Evolutionary conservation across 2,888 invertebrate genomes (phyloP).

Genomic region (Embidobia sp.): DNA sequence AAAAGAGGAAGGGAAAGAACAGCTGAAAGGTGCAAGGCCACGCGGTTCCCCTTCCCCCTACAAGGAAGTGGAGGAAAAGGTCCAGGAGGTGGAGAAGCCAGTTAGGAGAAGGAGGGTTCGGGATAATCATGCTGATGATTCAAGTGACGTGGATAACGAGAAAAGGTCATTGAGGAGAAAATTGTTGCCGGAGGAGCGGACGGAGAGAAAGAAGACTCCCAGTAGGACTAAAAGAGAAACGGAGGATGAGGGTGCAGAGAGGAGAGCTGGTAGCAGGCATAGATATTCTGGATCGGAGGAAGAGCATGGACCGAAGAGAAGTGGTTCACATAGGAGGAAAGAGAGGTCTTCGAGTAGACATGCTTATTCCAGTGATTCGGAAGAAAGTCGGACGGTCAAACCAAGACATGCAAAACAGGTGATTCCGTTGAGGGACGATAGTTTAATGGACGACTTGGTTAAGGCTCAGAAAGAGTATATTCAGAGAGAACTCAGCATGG

Average conservation of each 20-base stretch:
- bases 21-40: too few species aligned
- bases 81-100: slow-evolving; percentile 40
- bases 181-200: slow-evolving; percentile 72
- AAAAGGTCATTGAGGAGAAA: slow-evolving; percentile 32
- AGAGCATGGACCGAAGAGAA: slow-evolving; percentile 34
- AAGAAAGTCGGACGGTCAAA: slow-evolving; percentile 33
- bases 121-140: slow-evolving; percentile 70
- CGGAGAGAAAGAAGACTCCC: too few species aligned
- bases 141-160: slow-evolving; percentile 71
- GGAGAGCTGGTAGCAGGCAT: slow-evolving; percentile 44
- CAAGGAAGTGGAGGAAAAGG: slow-evolving; percentile 2
- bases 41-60: too few species aligned
- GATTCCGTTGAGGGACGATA: slow-evolving; percentile 73
- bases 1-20: too few species aligned
- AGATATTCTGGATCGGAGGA: slow-evolving; percentile 62
- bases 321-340: slow-evolving; percentile 31
- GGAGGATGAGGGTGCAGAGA: background rate
- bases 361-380: slow-evolving; percentile 50
- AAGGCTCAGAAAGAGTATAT: slow-evolving; percentile 72
- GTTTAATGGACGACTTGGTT: slow-evolving; percentile 63
- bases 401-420: slow-evolving; percentile 73
- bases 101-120: slow-evolving; percentile 66
- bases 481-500: slow-evolving; percentile 71
- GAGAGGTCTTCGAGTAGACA: slow-evolving; percentile 56
- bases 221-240: too few species aligned